phyloP scores from a whole-genome alignment of 2,797 vertebrate species.

The Xyrichtys novacula region DNA sequence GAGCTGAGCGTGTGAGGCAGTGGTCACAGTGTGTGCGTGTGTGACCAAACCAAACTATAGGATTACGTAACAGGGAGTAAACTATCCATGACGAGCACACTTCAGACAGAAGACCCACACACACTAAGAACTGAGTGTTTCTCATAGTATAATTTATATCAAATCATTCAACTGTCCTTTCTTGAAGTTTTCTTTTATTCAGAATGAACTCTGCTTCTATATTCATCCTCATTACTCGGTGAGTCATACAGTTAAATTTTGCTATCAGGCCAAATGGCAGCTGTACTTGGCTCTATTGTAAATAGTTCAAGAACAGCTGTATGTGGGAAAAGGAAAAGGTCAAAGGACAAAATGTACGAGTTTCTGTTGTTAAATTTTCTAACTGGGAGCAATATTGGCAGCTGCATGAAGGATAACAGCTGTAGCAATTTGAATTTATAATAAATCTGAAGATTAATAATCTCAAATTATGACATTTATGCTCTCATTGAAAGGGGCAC shows the following conservation, averaged over 20 bases:
- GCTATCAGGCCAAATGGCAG: background rate
- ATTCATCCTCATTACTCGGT: background rate
- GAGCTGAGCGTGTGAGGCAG: conserved; percentile 2
- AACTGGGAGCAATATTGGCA: too few species aligned
- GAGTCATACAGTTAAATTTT: background rate
- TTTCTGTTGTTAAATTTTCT: too few species aligned
- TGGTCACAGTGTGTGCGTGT: background rate
- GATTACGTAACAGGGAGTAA: conserved; percentile 52
- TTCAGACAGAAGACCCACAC: conserved; percentile 40
- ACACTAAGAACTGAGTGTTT: background rate
- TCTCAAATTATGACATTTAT: too few species aligned
- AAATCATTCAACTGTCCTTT: background rate
- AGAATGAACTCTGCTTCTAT: background rate
- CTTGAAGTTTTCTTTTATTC: background rate
- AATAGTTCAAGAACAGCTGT: too few species aligned
- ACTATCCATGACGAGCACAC: conserved; percentile 48
- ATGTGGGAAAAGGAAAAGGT: too few species aligned
- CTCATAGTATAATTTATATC: background rate
- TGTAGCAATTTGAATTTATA: too few species aligned
- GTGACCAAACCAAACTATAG: conserved; percentile 15
- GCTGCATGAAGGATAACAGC: too few species aligned
- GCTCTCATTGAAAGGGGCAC: too few species aligned
- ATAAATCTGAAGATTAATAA: too few species aligned
- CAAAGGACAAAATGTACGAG: too few species aligned
- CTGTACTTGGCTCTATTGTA: too few species aligned